A percentile compares a stretch with the other conserved stretches of the same genome.
Evolutionary conservation across 2,888 invertebrate species (phyloP).

Genomic region (Ornithoptera priamus): DNA sequence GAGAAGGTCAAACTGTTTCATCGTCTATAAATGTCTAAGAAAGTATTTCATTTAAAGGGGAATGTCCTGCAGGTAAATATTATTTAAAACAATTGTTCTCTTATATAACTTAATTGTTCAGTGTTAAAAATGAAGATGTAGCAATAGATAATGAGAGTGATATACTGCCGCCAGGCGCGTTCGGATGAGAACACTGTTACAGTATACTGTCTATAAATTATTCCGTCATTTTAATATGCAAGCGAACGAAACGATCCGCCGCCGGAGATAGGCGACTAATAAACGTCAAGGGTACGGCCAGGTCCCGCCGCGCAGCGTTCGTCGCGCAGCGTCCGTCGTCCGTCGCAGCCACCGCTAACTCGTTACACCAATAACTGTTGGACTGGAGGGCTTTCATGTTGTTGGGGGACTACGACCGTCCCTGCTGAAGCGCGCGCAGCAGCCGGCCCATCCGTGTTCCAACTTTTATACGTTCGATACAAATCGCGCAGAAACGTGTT

Average conservation of each 20-base stretch:
- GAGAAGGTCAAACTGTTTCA: too few species aligned
- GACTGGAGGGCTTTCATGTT: slow-evolving; percentile 7
- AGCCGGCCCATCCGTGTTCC: not conserved
- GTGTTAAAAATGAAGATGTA: too few species aligned
- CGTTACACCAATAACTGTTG: slow-evolving; percentile 17
- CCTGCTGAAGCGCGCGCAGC: too few species aligned
- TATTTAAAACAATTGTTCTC: too few species aligned
- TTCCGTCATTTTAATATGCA: slow-evolving; percentile 3
- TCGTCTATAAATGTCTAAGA: too few species aligned
- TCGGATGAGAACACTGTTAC: too few species aligned
- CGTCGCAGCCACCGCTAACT: slow-evolving; percentile 22
- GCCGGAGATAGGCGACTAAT: slow-evolving; percentile 1
- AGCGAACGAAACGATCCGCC: not conserved
- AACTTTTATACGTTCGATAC: not conserved
- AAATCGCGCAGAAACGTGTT: not conserved
- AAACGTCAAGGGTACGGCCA: slow-evolving; percentile 5
- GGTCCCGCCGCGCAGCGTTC: not conserved
- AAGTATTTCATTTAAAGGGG: too few species aligned
- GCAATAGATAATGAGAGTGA: too few species aligned
- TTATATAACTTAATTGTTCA: too few species aligned
- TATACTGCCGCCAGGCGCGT: too few species aligned
- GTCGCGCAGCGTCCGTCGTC: slow-evolving; percentile 2
- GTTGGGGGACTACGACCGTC: slow-evolving; percentile 12
- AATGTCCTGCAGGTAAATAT: too few species aligned
- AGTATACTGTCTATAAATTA: not conserved